These are phyloP conservation scores for Cordilura impudica DNA, from an alignment of 2,888 invertebrate species.

Conservation along the genomic window DNA sequence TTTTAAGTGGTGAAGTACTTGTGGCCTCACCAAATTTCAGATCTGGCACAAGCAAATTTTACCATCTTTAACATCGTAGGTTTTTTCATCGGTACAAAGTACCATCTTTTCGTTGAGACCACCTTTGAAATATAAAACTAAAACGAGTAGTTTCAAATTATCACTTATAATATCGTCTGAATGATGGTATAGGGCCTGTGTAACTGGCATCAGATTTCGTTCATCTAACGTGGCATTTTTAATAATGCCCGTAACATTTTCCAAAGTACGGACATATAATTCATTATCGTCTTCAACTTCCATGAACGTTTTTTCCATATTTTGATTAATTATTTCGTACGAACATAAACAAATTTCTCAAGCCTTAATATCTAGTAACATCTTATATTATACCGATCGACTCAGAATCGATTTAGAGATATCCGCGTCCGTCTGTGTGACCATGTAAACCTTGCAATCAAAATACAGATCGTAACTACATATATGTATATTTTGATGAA, in stretches of 20 bases:
- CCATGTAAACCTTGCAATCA: too few relatives aligned
- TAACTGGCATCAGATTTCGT: slow-evolving; percentile 83
- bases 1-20: slow-evolving; percentile 77
- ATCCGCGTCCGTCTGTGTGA: too few relatives aligned
- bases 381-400: too few relatives aligned
- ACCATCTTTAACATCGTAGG: slow-evolving; percentile 91
- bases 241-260: slow-evolving; percentile 85
- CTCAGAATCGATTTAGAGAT: too few relatives aligned
- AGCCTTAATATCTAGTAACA: too few relatives aligned
- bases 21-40: slow-evolving; percentile 82
- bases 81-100: slow-evolving; percentile 87
- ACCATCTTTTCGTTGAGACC: slow-evolving; percentile 87
- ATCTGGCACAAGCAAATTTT: slow-evolving; percentile 89
- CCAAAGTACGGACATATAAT: slow-evolving; percentile 79
- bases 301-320: slow-evolving; percentile 63
- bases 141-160: slow-evolving; percentile 84
- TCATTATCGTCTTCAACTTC: slow-evolving; percentile 68
- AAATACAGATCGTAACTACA: too few relatives aligned
- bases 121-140: slow-evolving; percentile 84
- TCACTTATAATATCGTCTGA: slow-evolving; percentile 79
- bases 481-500: too few relatives aligned
- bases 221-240: slow-evolving; percentile 87
- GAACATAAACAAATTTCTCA: neutral
- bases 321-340: slow-evolving; percentile 2
- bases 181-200: slow-evolving; percentile 82